These are phyloP conservation scores for Acipenser ruthenus DNA, from an alignment of 2,797 vertebrate genomes.

Conservation along the genomic window DNA sequence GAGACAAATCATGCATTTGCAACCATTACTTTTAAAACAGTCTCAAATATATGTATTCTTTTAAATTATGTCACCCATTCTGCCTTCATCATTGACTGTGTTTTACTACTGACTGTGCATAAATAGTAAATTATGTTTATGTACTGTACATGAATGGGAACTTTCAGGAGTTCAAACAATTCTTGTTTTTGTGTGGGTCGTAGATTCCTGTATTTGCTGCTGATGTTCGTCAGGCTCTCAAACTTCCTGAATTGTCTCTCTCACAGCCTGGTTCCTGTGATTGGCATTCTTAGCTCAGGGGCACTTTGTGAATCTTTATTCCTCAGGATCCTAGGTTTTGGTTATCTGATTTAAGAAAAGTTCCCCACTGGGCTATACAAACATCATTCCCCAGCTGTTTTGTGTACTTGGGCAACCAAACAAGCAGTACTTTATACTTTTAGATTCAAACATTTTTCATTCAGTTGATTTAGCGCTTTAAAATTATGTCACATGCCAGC, in stretches of 20 bases:
- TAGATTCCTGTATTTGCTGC: neutral
- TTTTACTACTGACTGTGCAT: too few relatives aligned
- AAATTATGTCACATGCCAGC: too few relatives aligned
- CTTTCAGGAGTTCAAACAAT: neutral
- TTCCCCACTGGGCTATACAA: neutral
- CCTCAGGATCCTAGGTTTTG: neutral
- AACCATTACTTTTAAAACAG: too few relatives aligned
- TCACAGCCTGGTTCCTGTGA: neutral
- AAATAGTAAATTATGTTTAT: too few relatives aligned
- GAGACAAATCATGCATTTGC: too few relatives aligned
- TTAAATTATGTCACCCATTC: too few relatives aligned
- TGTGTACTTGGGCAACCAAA: too few relatives aligned
- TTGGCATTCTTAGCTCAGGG: neutral
- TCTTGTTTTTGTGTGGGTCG: neutral
- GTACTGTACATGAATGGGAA: neutral
- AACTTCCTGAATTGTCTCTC: constrained; percentile 3
- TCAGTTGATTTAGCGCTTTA: too few relatives aligned
- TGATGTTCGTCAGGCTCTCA: neutral
- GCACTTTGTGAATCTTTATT: neutral
- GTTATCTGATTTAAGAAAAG: constrained; percentile 2
- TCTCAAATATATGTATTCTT: too few relatives aligned
- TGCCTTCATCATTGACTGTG: too few relatives aligned
- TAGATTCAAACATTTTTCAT: too few relatives aligned
- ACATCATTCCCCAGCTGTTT: neutral
- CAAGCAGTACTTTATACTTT: too few relatives aligned